Percentiles rank a stretch among this genome's conserved stretches.
Conservation (phyloP, 2,113 vertebrate species). For the Gambusia affinis region DNA sequence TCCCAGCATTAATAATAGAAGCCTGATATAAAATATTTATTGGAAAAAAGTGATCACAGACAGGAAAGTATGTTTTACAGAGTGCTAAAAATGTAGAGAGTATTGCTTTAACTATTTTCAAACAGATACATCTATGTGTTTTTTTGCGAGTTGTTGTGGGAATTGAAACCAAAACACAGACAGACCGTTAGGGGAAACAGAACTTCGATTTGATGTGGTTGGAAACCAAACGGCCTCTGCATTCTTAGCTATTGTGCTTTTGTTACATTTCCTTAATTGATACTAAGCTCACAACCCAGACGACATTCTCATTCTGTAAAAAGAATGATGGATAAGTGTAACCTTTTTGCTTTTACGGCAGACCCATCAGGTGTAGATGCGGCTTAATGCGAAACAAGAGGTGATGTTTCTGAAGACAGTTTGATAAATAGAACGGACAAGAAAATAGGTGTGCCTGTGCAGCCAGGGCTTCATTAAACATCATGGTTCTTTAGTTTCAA, state of each 20-base stretch:
- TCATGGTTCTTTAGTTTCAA: neutral
- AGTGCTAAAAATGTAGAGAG: neutral
- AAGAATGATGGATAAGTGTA: neutral
- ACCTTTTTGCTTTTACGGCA: neutral
- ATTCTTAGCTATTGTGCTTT: slow-evolving; percentile 35
- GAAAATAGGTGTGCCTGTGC: neutral
- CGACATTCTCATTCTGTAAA: slow-evolving; percentile 3
- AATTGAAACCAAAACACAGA: slow-evolving; percentile 19
- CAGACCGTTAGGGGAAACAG: slow-evolving; percentile 37
- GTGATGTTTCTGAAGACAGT: neutral
- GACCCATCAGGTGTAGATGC: neutral
- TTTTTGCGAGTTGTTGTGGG: neutral
- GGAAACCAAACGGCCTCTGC: slow-evolving; percentile 37
- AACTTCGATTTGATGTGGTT: slow-evolving; percentile 51
- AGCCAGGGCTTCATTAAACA: neutral
- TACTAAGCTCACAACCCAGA: slow-evolving; percentile 1
- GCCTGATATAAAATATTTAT: slow-evolving; percentile 1
- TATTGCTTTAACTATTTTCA: neutral
- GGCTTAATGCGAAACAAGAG: neutral
- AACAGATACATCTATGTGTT: neutral
- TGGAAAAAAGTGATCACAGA: slow-evolving; percentile 1
- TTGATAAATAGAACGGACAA: neutral
- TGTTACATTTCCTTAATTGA: slow-evolving; percentile 22
- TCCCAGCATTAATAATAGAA: neutral
- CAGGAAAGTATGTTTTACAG: neutral